Conservation (phyloP, 1,140 invertebrate species). For the Calliphora vicina region DNA sequence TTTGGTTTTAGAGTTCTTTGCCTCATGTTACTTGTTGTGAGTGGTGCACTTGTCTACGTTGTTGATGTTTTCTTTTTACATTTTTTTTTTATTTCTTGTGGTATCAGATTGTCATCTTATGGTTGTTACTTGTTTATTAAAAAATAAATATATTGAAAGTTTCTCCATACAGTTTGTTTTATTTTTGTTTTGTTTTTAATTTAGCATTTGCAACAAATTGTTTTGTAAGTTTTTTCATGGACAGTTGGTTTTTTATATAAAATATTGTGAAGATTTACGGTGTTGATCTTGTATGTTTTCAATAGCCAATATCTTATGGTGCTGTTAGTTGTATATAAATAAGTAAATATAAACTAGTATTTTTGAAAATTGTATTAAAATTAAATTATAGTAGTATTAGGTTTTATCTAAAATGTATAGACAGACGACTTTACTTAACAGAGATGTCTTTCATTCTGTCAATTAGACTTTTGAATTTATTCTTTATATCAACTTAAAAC, state of each 20-base stretch:
- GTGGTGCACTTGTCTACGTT: not conserved
- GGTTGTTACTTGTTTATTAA: constrained; percentile 19
- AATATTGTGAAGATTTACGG: not conserved
- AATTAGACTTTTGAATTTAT: too few relatives aligned
- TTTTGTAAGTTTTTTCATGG: not conserved
- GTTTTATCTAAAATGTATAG: too few relatives aligned
- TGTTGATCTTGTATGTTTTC: not conserved
- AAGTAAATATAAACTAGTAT: too few relatives aligned
- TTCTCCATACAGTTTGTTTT: not conserved
- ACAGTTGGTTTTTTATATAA: not conserved
- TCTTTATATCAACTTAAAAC: too few relatives aligned
- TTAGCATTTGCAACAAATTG: constrained; percentile 26
- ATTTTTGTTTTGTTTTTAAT: not conserved
- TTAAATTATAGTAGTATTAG: not conserved
- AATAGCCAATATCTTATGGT: not conserved
- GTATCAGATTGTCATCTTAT: constrained; percentile 25
- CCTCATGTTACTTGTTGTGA: not conserved
- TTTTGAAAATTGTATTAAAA: not conserved
- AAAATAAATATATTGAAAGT: not conserved
- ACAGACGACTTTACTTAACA: too few relatives aligned
- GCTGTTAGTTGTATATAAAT: not conserved
- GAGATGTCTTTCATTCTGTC: too few relatives aligned
- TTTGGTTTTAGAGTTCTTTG: not conserved
- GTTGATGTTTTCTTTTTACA: not conserved
- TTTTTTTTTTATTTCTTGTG: not conserved